phyloP scores from a whole-genome alignment of 2,113 vertebrate genomes.

The Neolamprologus sp. region DNA sequence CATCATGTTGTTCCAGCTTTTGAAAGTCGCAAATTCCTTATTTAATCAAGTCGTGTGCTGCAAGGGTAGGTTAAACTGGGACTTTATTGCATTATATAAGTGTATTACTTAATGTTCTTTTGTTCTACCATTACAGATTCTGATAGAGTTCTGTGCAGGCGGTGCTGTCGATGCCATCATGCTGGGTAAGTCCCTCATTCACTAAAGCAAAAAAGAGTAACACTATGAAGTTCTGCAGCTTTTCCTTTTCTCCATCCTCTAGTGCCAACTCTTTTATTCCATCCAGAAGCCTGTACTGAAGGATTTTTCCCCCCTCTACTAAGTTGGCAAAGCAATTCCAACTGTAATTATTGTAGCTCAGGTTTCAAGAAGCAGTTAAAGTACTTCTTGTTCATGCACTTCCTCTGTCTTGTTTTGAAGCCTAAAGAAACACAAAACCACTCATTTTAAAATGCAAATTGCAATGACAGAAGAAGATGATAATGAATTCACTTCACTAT shows the following conservation, averaged over 20 bases:
- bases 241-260: slow-evolving; percentile 13
- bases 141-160: slow-evolving; percentile 98
- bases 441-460: background rate
- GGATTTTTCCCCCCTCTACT: background rate
- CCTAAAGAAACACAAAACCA: background rate
- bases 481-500: background rate
- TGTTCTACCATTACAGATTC: slow-evolving; percentile 77
- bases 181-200: slow-evolving; percentile 80
- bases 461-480: background rate
- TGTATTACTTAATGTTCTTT: background rate
- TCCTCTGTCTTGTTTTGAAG: slow-evolving; percentile 23
- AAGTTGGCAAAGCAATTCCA: slow-evolving; percentile 16
- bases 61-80: background rate
- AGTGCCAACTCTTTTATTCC: slow-evolving; percentile 44
- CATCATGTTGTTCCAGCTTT: background rate
- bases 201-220: slow-evolving; percentile 9
- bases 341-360: slow-evolving; percentile 62
- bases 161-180: slow-evolving; percentile 98
- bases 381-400: slow-evolving; percentile 22
- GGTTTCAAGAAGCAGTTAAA: slow-evolving; percentile 52
- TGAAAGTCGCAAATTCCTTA: background rate
- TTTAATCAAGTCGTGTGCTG: background rate
- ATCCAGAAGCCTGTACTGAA: slow-evolving; percentile 18
- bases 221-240: background rate
- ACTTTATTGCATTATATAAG: background rate